Base-by-base conservation (phyloP, 35 echinoderm and acorn worm genomes). In the Ophioderma brevispina region DNA sequence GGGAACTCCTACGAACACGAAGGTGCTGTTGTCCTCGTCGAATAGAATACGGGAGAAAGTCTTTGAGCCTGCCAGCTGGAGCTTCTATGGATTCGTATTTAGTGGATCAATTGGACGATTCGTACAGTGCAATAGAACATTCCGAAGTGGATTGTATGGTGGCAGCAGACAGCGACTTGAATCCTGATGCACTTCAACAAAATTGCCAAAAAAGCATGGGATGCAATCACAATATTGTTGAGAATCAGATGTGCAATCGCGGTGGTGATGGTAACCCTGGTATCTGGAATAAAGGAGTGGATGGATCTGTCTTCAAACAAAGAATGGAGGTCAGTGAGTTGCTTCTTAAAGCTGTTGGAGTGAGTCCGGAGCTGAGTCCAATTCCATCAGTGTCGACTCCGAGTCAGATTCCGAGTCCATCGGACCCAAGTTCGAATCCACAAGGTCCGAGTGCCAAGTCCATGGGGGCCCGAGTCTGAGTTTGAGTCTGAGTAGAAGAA, bases 291-390 rank as follows among this genome's bases (percentile, higher is more conserved):
- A 70, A 70, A 1, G 90, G 94, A 38, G 94, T 99, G 13, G 94
- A 95, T 76, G 97, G 97, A 76, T 64, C 87, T 25, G 87, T 92
- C 0, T 99, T 95, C 80, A 99, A 99, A 59, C 76, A 95, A n/a
- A 90, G 97, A 91, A 93, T 99, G 90, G 93, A 99, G 90, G 97
- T 99, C 31, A 88, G 88, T n/a, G n/a, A n/a, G n/a, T n/a, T n/a
- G n/a, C n/a, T n/a, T n/a, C n/a, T n/a, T n/a, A n/a, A n/a, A n/a
- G n/a, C n/a, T n/a, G n/a, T n/a, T n/a, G n/a, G n/a, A n/a, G n/a
- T n/a, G n/a, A n/a, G n/a, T n/a, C n/a, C n/a, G n/a, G n/a, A n/a
- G n/a, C n/a, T n/a, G n/a, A n/a, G n/a, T n/a, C n/a, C n/a, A n/a
- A n/a, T n/a, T n/a, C n/a, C n/a, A n/a, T n/a, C n/a, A n/a, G n/a